Conservation (phyloP, 2,113 vertebrate species). For the Nothobranchius kuhntae region DNA sequence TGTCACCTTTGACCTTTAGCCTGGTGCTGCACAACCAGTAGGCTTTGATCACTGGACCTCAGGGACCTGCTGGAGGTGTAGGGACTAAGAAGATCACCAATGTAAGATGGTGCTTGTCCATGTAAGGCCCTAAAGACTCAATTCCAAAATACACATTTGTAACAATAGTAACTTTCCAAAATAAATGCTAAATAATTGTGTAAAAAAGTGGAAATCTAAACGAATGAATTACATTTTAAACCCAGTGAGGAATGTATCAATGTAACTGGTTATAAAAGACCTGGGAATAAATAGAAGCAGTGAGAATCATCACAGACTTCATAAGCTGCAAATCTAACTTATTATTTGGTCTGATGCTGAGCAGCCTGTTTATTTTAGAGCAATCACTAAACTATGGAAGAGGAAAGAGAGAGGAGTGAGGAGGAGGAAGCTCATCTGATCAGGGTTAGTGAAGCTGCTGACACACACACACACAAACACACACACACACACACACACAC, state of each 20-base stretch:
- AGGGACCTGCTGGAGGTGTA: no score
- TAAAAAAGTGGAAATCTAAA: not conserved
- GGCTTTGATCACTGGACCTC: no score
- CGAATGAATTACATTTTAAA: not conserved
- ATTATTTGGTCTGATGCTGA: slow-evolving; percentile 37
- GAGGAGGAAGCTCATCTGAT: slow-evolving; percentile 30
- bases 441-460: slow-evolving; percentile 19
- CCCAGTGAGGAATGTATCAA: not conserved
- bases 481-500: no score
- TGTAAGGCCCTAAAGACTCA: no score
- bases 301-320: slow-evolving; percentile 17
- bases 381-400: slow-evolving; percentile 25
- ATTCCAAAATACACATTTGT: no score
- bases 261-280: not conserved
- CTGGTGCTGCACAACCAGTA: no score
- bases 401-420: slow-evolving; percentile 26
- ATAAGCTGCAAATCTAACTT: slow-evolving; percentile 21
- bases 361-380: slow-evolving; percentile 45
- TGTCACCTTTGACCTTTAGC: no score
- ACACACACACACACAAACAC: no score
- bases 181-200: not conserved
- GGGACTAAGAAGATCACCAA: no score
- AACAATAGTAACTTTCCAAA: not conserved
- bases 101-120: no score
- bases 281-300: slow-evolving; percentile 1